These are phyloP conservation scores for Sitta europaea DNA, from an alignment of 2,113 vertebrate genomes.

Conservation along the genomic window DNA sequence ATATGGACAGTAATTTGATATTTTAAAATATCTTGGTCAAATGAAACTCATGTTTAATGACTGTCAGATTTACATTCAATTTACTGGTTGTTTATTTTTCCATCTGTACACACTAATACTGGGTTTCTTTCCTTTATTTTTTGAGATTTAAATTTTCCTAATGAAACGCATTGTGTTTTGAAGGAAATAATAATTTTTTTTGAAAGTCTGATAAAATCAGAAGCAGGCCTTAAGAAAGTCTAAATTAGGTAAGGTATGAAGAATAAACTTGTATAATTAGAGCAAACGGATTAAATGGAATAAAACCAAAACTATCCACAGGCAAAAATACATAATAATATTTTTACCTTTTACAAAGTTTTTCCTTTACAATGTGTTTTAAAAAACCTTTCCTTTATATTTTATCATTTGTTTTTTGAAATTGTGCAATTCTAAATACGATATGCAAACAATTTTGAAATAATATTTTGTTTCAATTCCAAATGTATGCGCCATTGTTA, in stretches of 20 bases:
- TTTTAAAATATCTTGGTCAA: slow-evolving; percentile 14
- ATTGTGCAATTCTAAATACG: background rate
- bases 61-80: background rate
- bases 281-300: background rate
- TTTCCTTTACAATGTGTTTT: background rate
- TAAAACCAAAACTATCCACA: background rate
- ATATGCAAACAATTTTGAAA: background rate
- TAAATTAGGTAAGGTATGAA: background rate
- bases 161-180: background rate
- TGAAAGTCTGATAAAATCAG: background rate
- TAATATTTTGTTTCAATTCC: background rate
- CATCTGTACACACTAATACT: background rate
- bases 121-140: background rate
- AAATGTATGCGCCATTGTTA: background rate
- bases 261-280: background rate
- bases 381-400: background rate
- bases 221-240: background rate
- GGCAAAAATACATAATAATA: background rate
- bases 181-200: background rate
- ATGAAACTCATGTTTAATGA: background rate
- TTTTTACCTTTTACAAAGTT: background rate
- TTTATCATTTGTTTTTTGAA: background rate
- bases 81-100: background rate
- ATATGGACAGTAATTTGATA: background rate
- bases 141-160: background rate